Percentiles rank a stretch among this genome's conserved stretches.
Evolutionary conservation across 2,888 invertebrate species (phyloP).

Genomic region (Limenitis camilla): DNA sequence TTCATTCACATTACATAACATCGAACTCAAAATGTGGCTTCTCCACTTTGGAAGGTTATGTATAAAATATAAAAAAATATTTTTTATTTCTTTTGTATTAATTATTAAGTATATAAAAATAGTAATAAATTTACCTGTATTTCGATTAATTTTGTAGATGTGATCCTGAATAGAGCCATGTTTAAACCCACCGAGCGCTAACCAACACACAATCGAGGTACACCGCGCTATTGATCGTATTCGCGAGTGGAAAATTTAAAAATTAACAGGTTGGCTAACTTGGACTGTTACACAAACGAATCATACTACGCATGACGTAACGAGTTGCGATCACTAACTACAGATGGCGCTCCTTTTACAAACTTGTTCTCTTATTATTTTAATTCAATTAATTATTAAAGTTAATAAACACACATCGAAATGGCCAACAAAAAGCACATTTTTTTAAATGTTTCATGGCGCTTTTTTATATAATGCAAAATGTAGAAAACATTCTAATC

Average conservation of each 20-base stretch:
- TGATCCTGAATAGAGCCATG: constrained; percentile 81
- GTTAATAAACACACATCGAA: too few species aligned
- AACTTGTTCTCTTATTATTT: too few species aligned
- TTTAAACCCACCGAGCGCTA: constrained; percentile 52
- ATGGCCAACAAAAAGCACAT: too few species aligned
- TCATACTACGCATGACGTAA: constrained; percentile 1
- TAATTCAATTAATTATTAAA: too few species aligned
- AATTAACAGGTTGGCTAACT: constrained; percentile 17
- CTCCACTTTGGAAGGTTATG: constrained; percentile 34
- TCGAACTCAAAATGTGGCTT: constrained; percentile 33
- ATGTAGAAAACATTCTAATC: too few species aligned
- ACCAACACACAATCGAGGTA: constrained; percentile 41
- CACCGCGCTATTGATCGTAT: constrained; percentile 52
- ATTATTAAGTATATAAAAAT: neutral
- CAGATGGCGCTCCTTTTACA: constrained; percentile 1
- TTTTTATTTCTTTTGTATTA: constrained; percentile 8
- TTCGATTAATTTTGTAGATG: constrained; percentile 76
- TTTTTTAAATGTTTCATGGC: too few species aligned
- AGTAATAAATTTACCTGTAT: constrained; percentile 68
- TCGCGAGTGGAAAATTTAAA: constrained; percentile 37
- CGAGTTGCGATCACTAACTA: neutral
- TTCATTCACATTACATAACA: constrained; percentile 44
- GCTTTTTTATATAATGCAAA: too few species aligned
- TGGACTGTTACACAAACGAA: constrained; percentile 4
- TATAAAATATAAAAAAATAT: constrained; percentile 16